Evolutionary conservation across 2,113 vertebrate genomes (phyloP).

Genomic region (Syrmaticus mikado): DNA sequence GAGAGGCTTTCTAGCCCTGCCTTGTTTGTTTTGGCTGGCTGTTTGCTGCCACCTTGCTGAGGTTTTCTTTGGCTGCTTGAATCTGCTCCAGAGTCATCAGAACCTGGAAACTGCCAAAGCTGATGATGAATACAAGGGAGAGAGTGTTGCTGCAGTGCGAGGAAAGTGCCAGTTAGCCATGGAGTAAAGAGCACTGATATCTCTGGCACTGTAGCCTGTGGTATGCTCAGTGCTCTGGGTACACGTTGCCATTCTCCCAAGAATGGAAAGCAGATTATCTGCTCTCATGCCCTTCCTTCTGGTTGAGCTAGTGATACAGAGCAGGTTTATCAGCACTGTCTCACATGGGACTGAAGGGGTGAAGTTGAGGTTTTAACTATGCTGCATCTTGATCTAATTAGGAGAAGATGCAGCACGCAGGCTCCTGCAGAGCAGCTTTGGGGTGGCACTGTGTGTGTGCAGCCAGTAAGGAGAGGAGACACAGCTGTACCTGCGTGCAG

Average conservation of each 20-base stretch:
- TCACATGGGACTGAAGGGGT: background rate
- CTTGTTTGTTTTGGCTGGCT: conserved; percentile 21
- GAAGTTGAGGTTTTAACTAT: background rate
- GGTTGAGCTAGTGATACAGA: background rate
- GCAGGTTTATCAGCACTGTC: background rate
- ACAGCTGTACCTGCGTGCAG: rapidly evolving
- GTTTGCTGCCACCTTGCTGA: conserved; percentile 68
- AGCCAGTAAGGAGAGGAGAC: background rate
- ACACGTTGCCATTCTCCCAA: background rate
- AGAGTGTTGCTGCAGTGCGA: background rate
- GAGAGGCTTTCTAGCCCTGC: background rate
- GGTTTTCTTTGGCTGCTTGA: conserved; percentile 14
- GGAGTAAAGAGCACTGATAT: rapidly evolving
- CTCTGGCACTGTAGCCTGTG: rapidly evolving
- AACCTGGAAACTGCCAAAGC: background rate
- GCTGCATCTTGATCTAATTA: background rate
- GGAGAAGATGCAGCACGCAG: rapidly evolving
- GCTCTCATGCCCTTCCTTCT: background rate
- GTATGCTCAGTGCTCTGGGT: background rate
- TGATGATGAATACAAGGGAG: background rate
- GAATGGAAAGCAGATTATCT: background rate
- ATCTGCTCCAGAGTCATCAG: background rate
- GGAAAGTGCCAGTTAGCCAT: background rate
- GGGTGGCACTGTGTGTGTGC: rapidly evolving
- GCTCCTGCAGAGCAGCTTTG: background rate